Percentiles rank a stretch among this genome's conserved stretches.
Evolutionary conservation across 2,113 vertebrate species (phyloP).

Genomic region (Semnornis frantzii): DNA sequence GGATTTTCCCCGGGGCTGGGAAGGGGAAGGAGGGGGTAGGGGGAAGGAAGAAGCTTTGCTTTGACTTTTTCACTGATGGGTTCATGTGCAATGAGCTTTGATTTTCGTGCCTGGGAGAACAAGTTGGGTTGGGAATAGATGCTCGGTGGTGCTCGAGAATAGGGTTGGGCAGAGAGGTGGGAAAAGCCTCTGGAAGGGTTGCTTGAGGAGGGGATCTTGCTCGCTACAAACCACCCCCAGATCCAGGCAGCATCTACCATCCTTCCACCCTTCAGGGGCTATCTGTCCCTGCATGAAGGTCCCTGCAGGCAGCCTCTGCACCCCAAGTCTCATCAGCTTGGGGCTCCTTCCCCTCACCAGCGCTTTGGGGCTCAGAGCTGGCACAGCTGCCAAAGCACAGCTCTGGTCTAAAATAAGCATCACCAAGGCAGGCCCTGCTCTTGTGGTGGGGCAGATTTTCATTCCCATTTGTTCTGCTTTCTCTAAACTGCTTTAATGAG

Average conservation of each 20-base stretch:
- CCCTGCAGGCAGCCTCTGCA: not conserved
- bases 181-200: not conserved
- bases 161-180: rapidly evolving
- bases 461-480: not conserved
- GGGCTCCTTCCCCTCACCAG: not conserved
- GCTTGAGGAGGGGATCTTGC: not conserved
- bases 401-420: not conserved
- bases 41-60: not conserved
- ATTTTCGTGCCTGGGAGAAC: rapidly evolving
- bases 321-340: rapidly evolving
- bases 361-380: not conserved
- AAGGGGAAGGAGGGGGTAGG: not conserved
- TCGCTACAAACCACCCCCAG: not conserved
- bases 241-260: not conserved
- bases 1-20: not conserved
- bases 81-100: not conserved
- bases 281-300: not conserved
- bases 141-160: rapidly evolving
- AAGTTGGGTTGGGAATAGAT: rapidly evolving
- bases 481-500: not conserved
- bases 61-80: not conserved
- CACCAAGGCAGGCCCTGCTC: not conserved
- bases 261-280: not conserved
- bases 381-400: not conserved
- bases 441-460: not conserved